Evolutionary conservation across 2,888 invertebrate genomes (phyloP).

Genomic region (Drosophila paramelanica): DNA sequence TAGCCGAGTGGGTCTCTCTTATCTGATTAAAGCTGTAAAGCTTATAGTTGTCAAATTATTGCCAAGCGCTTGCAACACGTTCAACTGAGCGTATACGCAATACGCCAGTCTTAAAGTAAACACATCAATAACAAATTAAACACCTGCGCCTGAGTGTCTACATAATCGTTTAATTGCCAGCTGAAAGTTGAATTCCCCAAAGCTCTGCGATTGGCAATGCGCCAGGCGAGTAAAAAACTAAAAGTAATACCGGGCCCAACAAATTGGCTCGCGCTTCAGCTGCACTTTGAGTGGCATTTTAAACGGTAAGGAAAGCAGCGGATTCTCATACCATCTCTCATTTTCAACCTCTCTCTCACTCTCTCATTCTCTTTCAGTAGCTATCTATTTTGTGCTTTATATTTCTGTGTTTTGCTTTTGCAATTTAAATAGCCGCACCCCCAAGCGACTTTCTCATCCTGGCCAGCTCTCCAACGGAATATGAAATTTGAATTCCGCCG

Average conservation of each 20-base stretch:
- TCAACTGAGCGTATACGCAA: slow-evolving; percentile 20
- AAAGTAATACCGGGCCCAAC: slow-evolving; percentile 19
- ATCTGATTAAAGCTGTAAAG: slow-evolving; percentile 6
- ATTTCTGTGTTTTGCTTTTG: slow-evolving; percentile 51
- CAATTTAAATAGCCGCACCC: slow-evolving; percentile 63
- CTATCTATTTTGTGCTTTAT: slow-evolving; percentile 27
- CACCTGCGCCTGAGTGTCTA: slow-evolving; percentile 53
- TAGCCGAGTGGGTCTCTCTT: not conserved
- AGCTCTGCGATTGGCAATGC: slow-evolving; percentile 44
- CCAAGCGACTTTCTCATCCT: slow-evolving; percentile 10
- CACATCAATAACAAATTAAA: slow-evolving; percentile 62
- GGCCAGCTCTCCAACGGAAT: slow-evolving; percentile 57
- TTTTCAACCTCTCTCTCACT: not conserved
- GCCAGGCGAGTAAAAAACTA: slow-evolving; percentile 38
- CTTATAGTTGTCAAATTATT: not conserved
- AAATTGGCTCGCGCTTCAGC: slow-evolving; percentile 53
- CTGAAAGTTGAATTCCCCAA: slow-evolving; percentile 59
- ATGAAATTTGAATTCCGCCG: slow-evolving; percentile 66
- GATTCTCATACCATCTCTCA: slow-evolving; percentile 1
- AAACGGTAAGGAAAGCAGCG: slow-evolving; percentile 53
- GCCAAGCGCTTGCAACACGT: not conserved
- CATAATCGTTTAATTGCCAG: slow-evolving; percentile 63
- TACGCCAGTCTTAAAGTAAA: slow-evolving; percentile 21
- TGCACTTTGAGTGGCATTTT: slow-evolving; percentile 56
- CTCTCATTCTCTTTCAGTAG: not conserved